Evolutionary conservation across 2,888 invertebrate species (phyloP), one percentile per base, ranked within the genome.

Genomic region (Leptinotarsa tumamoca): DNA sequence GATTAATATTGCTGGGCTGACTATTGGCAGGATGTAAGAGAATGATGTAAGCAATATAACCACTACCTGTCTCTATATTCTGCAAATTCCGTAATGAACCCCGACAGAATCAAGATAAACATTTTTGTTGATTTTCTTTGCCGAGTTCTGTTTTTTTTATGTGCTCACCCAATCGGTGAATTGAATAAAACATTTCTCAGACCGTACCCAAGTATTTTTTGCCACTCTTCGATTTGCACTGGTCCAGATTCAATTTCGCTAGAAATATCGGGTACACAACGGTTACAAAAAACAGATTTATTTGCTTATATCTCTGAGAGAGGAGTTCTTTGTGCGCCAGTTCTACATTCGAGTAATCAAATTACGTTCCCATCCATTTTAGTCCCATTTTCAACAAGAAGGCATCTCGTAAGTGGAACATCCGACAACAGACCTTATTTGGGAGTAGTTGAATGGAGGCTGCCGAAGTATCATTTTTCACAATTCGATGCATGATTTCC

Each of bases 241-340:
- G 23, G 3, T 14, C 58, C 15, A 58, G 58, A 58, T 58, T 15
- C 58, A 15, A 58, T 58, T 58, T 15, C 58, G 58, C 15, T 4
- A 14, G 58, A 58, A 58, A 58, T 58, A 58, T 23, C 58, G 58
- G 23, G 14, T 58, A 58, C 58, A 58, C 18, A 21, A 21, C 21
- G 21, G 58, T 58, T 23, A 58, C 58, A 58, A 58, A 23, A 58
- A 58, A 58, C 58, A 58, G 23, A 58, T 58, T 58, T 58, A 58
- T 58, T 58, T 58, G 58, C 58, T 58, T 58, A 58, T 23, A 21
- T 23, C 23, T 14, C 21, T 58, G 58, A 43, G 27, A 23, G 23
- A 23, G 13, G 58, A 23, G 15, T 58, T 58, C 58, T 58, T 58
- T 58, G 58, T 58, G 58, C 13, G 58, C 58, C 58, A 58, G 23